A percentile compares a stretch with the other conserved stretches of the same genome.
phyloP scores from a whole-genome alignment of 2,113 vertebrate species.

The western clawed frog (Xenopus tropicalis) region DNA sequence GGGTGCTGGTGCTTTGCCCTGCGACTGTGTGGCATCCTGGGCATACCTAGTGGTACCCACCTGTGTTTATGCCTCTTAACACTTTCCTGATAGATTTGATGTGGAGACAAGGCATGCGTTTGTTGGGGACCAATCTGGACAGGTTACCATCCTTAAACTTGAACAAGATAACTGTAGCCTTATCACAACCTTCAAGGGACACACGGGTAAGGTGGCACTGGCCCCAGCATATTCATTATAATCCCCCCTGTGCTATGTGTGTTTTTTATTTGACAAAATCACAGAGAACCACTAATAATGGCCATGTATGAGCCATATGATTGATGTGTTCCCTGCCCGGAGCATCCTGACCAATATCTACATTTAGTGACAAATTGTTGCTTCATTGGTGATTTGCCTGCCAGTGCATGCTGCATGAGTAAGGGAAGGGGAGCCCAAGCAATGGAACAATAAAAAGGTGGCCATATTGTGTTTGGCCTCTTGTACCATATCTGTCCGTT shows the following conservation, averaged over 20 bases:
- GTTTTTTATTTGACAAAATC: not conserved
- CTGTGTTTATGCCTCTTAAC: constrained; percentile 57
- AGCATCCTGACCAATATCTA: too few species aligned
- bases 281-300: not conserved
- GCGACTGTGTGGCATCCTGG: too few species aligned
- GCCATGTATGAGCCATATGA: too few species aligned
- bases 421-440: too few species aligned
- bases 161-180: constrained; percentile 91
- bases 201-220: constrained; percentile 75
- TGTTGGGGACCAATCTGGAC: constrained; percentile 93
- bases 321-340: too few species aligned
- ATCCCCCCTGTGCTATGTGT: not conserved
- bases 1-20: too few species aligned
- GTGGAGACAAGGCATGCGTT: constrained; percentile 95
- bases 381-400: too few species aligned
- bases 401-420: too few species aligned
- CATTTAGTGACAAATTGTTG: too few species aligned
- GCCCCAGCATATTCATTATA: not conserved
- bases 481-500: too few species aligned
- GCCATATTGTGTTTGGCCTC: too few species aligned
- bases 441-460: too few species aligned
- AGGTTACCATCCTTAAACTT: constrained; percentile 96
- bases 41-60: not conserved
- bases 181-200: constrained; percentile 94
- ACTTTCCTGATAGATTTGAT: constrained; percentile 78